Conservation (phyloP, 1,140 invertebrate genomes). For the Drosophila rhopaloa region DNA sequence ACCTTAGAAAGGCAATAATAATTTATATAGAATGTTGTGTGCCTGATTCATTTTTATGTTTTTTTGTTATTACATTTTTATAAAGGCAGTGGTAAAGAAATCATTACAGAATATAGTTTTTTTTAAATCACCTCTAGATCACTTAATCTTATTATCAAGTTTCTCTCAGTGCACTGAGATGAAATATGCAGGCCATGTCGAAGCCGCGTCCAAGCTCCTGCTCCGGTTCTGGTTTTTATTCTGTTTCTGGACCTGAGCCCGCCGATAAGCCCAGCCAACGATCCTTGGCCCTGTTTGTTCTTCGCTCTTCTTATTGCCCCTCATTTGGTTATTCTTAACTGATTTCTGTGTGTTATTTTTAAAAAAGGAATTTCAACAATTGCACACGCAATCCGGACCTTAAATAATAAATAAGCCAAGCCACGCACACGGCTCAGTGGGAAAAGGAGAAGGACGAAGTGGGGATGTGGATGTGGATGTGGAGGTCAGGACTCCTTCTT, state of each 20-base stretch:
- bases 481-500: neutral
- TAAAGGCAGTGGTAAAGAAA: too few relatives aligned
- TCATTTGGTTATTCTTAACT: constrained; percentile 56
- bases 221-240: constrained; percentile 1
- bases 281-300: constrained; percentile 33
- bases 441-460: too few relatives aligned
- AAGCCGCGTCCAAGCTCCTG: constrained; percentile 15
- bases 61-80: too few relatives aligned
- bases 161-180: constrained; percentile 2
- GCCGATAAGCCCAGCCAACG: constrained; percentile 17
- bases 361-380: constrained; percentile 58
- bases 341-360: constrained; percentile 49
- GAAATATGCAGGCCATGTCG: constrained; percentile 35
- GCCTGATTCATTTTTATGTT: too few relatives aligned
- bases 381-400: constrained; percentile 55
- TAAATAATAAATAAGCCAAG: constrained; percentile 70
- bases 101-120: too few relatives aligned
- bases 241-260: neutral
- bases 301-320: neutral
- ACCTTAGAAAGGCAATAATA: too few relatives aligned
- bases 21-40: too few relatives aligned
- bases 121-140: too few relatives aligned
- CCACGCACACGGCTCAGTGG: constrained; percentile 33
- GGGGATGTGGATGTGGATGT: too few relatives aligned
- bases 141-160: too few relatives aligned